Conservation (phyloP, 2,888 invertebrate species). For the Pasiphila rectangulata region DNA sequence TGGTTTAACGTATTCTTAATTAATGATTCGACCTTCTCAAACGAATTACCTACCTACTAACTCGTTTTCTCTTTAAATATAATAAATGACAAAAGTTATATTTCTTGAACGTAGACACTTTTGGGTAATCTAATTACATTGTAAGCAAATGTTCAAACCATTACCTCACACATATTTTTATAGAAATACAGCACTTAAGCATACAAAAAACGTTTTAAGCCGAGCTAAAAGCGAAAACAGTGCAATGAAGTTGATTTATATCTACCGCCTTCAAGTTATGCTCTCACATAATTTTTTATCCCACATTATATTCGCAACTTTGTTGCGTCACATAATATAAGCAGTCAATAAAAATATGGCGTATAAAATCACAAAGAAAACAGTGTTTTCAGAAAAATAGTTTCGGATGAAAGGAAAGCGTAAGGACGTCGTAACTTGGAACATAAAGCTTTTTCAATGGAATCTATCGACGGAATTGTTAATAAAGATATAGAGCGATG, state of each 20-base stretch:
- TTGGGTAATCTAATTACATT: constrained; percentile 41
- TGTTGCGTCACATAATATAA: constrained; percentile 50
- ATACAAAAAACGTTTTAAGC: constrained; percentile 54
- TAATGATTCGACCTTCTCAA: too few species aligned
- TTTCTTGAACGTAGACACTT: not conserved
- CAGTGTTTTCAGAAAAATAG: constrained; percentile 78
- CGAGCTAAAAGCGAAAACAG: constrained; percentile 58
- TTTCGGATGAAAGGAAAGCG: constrained; percentile 73
- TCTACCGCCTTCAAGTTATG: constrained; percentile 63
- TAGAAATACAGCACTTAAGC: constrained; percentile 61
- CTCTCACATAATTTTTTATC: constrained; percentile 61
- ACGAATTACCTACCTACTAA: too few species aligned
- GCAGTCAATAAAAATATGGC: constrained; percentile 73
- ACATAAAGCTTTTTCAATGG: constrained; percentile 76
- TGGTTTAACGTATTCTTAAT: too few species aligned
- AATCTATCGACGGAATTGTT: constrained; percentile 73
- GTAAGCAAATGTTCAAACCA: constrained; percentile 49
- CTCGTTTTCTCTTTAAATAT: too few species aligned
- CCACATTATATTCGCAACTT: constrained; percentile 70
- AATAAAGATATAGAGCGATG: constrained; percentile 78
- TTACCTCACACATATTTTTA: constrained; percentile 56
- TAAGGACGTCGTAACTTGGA: constrained; percentile 71
- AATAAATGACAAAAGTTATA: too few species aligned
- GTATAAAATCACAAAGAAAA: constrained; percentile 78
- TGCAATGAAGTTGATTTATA: constrained; percentile 63